Percentiles rank a stretch among this genome's conserved stretches.
Evolutionary conservation across 1,140 invertebrate species (phyloP).

Genomic region (Eciton burchellii): DNA sequence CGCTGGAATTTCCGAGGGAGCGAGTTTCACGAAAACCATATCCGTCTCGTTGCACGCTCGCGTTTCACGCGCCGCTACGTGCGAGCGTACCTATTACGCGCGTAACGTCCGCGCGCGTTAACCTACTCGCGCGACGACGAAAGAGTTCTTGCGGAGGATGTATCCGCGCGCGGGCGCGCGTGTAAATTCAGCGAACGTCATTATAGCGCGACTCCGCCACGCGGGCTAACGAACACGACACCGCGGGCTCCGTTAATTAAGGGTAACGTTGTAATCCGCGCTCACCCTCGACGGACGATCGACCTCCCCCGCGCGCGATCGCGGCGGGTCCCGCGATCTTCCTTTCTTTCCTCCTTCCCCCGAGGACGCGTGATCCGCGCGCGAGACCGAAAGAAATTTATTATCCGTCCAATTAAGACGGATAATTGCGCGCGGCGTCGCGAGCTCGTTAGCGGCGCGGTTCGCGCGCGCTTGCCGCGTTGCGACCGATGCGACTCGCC

Average conservation of each 20-base stretch:
- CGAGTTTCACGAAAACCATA: constrained; percentile 21
- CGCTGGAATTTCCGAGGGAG: background rate
- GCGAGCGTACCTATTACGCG: too few species aligned
- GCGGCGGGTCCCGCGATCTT: constrained; percentile 47
- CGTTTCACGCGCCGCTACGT: background rate
- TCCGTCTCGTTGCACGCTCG: background rate
- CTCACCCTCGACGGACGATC: constrained; percentile 53
- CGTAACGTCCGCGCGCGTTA: constrained; percentile 3
- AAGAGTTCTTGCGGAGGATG: constrained; percentile 12
- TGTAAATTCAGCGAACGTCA: constrained; percentile 56
- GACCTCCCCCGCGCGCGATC: constrained; percentile 15
- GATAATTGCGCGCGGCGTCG: constrained; percentile 65
- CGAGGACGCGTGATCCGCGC: constrained; percentile 64
- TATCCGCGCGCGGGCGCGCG: too few species aligned
- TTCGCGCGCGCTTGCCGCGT: constrained; percentile 15
- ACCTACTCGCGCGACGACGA: constrained; percentile 40
- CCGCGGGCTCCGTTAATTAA: constrained; percentile 62
- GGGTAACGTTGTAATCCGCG: constrained; percentile 69
- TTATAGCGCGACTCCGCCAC: constrained; percentile 26
- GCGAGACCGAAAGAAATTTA: constrained; percentile 69
- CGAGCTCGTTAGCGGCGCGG: constrained; percentile 63
- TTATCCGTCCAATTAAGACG: constrained; percentile 70
- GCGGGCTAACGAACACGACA: constrained; percentile 58
- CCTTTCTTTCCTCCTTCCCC: background rate
- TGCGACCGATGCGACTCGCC: background rate